Percentiles rank a stretch among this genome's conserved stretches.
Evolutionary conservation across 1,140 invertebrate species (phyloP).

Genomic region (Zophobas atratus): DNA sequence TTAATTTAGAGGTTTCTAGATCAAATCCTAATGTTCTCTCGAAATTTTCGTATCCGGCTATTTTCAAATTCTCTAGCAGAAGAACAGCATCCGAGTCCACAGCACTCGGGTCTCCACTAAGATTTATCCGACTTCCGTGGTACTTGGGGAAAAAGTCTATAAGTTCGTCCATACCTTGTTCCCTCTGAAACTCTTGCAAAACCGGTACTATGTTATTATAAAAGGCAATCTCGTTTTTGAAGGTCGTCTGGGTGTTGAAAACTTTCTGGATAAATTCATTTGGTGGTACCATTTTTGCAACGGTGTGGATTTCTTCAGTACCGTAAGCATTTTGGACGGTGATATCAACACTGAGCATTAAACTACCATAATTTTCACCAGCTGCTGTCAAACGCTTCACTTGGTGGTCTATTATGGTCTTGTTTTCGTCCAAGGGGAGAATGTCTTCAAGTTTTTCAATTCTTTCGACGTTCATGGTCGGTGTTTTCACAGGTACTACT

Average conservation of each 20-base stretch:
- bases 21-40: background rate
- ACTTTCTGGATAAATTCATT: slow-evolving; percentile 63
- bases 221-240: too few species aligned
- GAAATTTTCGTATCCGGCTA: background rate
- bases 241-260: slow-evolving; percentile 66
- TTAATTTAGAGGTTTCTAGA: background rate
- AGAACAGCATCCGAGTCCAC: background rate
- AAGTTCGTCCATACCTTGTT: slow-evolving; percentile 40
- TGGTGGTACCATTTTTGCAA: slow-evolving; percentile 68
- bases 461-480: background rate
- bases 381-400: slow-evolving; percentile 68
- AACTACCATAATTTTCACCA: slow-evolving; percentile 75
- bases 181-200: slow-evolving; percentile 53
- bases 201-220: slow-evolving; percentile 42
- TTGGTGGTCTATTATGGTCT: slow-evolving; percentile 6
- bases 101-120: background rate
- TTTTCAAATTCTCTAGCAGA: too few species aligned
- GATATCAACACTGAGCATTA: slow-evolving; percentile 68
- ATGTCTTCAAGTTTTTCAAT: background rate
- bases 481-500: too few species aligned
- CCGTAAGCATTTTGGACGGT: slow-evolving; percentile 51
- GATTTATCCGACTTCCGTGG: slow-evolving; percentile 54
- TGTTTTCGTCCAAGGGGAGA: slow-evolving; percentile 1
- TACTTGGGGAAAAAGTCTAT: slow-evolving; percentile 49
- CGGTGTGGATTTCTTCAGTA: slow-evolving; percentile 62